Conservation (phyloP, 2,888 invertebrate species). For the Mythimna impura region DNA sequence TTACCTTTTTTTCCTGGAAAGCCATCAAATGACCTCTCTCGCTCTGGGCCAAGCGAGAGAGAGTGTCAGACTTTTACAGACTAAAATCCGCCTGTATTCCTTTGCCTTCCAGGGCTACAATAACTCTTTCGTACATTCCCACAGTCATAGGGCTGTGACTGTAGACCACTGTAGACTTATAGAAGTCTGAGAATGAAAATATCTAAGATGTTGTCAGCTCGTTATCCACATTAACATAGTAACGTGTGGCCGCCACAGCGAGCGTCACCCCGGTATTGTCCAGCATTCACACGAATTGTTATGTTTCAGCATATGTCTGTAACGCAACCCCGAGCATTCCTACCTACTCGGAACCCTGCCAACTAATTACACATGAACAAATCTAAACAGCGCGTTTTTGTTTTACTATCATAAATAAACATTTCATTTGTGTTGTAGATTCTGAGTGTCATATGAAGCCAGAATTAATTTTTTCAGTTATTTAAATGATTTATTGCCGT, state of each 20-base stretch:
- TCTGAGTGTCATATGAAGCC: constrained; percentile 48
- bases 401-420: constrained; percentile 67
- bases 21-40: background rate
- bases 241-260: constrained; percentile 68
- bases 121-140: no score
- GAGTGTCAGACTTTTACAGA: no score
- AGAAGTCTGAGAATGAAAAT: background rate
- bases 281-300: constrained; percentile 86
- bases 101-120: no score
- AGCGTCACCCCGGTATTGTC: constrained; percentile 82
- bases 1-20: background rate
- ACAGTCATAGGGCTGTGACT: no score
- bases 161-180: no score
- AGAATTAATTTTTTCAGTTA: constrained; percentile 42
- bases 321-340: constrained; percentile 78
- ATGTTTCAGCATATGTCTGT: constrained; percentile 83
- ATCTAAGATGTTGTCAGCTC: background rate
- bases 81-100: no score
- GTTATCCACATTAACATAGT: constrained; percentile 56
- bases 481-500: constrained; percentile 41
- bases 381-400: constrained; percentile 69
- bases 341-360: constrained; percentile 88
- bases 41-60: no score
- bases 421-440: constrained; percentile 50
- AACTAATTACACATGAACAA: constrained; percentile 80